Conservation (phyloP, 2,113 vertebrate species). For the Etheostoma cragini region DNA sequence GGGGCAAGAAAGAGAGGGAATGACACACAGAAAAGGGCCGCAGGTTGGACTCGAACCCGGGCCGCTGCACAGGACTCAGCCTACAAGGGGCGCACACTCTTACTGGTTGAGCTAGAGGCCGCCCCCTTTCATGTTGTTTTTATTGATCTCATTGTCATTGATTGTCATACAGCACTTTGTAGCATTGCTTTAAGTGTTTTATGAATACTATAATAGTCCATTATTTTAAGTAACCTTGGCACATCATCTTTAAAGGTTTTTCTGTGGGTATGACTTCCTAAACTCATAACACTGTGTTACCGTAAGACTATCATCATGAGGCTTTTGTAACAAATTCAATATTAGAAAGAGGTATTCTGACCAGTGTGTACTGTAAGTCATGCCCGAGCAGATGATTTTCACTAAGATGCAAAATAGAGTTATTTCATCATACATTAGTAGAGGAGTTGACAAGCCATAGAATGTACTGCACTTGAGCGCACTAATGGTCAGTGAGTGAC, state of each 20-base stretch:
- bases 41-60: too few relatives aligned
- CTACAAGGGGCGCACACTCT: too few relatives aligned
- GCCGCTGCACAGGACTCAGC: too few relatives aligned
- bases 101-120: too few relatives aligned
- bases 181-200: not conserved
- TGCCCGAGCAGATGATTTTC: constrained; percentile 66
- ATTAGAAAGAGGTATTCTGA: constrained; percentile 34
- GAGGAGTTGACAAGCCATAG: constrained; percentile 76
- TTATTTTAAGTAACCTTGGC: not conserved
- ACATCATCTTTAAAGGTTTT: not conserved
- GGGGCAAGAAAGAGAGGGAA: too few relatives aligned
- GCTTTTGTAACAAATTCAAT: constrained; percentile 40
- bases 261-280: not conserved
- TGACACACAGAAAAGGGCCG: too few relatives aligned
- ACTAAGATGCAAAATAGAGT: constrained; percentile 68
- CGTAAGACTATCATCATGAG: constrained; percentile 9
- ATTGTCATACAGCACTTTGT: not conserved
- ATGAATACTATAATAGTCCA: not conserved
- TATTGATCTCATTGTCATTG: not conserved
- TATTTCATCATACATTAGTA: constrained; percentile 77
- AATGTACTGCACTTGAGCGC: constrained; percentile 73
- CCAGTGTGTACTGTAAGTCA: constrained; percentile 57
- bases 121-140: too few relatives aligned
- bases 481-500: constrained; percentile 81
- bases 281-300: constrained; percentile 11